Base-by-base conservation (phyloP, 2,113 vertebrate species). In the Lepidiolamprologus cunningtoni region DNA sequence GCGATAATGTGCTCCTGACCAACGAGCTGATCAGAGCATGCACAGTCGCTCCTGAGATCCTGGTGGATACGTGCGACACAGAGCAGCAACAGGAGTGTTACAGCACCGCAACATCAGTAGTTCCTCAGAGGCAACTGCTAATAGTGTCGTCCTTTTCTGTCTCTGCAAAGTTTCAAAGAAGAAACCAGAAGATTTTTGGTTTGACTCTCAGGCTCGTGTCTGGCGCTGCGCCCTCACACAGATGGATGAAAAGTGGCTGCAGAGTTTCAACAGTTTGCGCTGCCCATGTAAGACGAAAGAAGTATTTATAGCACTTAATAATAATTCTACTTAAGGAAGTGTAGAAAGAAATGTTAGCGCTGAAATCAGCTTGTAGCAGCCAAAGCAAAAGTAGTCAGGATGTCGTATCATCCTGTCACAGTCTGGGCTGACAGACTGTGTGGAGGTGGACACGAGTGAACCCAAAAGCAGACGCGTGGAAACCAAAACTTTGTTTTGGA, bases 211-310 rank as follows among this genome's bases (percentile, higher is more conserved):
- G 6, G 61, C 19, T 66, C 19, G 1, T 13, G 33, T 21, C 1
- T 66, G 61, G 61, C 10, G 17, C 17, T 37, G 28, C 4, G 5
- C 58, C 28, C 31, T 63, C 58, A 35, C 0, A 10, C 58, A 35
- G 58, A 35, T 2, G 58, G 28, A 63, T 63, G 58, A 63, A 0
- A 61, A 33, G 58, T 35, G 6, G 16, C 28, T 33, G 58, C 31
- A 63, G 28, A 61, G 26, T 31, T 61, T 61, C 26, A 61, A 4
- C 58, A 63, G 28, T 63, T 63, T 63, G 58, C 6, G 0, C 2
- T 33, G 31, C 28, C 5, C 58, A 35, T 9, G 21, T 19, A 35
- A 66, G 61, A 35, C 0, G 33, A 66, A 66, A n/a, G 1, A 0
- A 68, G 61, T 4, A 68, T 68, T 37, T 8, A 68, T 68, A 68